Evolutionary conservation across 2,888 invertebrate species (phyloP).

Genomic region (Tanytarsus gracilentus): DNA sequence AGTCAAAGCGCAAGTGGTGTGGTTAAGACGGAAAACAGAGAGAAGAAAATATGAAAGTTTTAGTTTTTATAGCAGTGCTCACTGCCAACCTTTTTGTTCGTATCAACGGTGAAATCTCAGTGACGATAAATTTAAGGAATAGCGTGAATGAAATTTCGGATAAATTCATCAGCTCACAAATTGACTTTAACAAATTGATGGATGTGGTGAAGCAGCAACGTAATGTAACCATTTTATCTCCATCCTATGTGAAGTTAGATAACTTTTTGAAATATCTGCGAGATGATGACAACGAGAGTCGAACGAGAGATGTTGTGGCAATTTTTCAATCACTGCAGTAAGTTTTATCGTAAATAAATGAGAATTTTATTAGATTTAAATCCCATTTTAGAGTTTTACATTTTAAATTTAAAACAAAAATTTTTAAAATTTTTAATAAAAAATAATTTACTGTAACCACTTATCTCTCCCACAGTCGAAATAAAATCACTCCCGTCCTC

Average conservation of each 20-base stretch:
- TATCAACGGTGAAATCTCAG: conserved; percentile 12
- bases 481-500: conserved; percentile 12
- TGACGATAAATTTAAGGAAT: conserved; percentile 14
- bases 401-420: not conserved
- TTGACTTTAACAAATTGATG: conserved; percentile 17
- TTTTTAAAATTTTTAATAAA: not conserved
- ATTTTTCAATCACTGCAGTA: conserved; percentile 5
- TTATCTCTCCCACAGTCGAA: not conserved
- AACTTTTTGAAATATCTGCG: not conserved
- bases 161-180: conserved; percentile 6
- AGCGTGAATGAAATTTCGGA: conserved; percentile 1
- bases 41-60: not conserved
- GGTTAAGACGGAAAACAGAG: not conserved
- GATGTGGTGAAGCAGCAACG: not conserved
- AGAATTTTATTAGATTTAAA: not conserved
- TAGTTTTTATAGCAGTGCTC: not conserved
- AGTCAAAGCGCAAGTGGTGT: no score
- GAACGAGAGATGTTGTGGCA: not conserved
- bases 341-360: not conserved
- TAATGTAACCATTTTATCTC: not conserved
- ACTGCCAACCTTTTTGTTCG: not conserved
- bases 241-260: conserved; percentile 6
- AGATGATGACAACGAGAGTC: not conserved
- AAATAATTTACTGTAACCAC: not conserved
- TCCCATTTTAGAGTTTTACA: no score